A percentile compares a stretch with the other conserved stretches of the same genome.
Conservation (phyloP, 2,797 vertebrate species). For the Rhinogobio ventralis region DNA sequence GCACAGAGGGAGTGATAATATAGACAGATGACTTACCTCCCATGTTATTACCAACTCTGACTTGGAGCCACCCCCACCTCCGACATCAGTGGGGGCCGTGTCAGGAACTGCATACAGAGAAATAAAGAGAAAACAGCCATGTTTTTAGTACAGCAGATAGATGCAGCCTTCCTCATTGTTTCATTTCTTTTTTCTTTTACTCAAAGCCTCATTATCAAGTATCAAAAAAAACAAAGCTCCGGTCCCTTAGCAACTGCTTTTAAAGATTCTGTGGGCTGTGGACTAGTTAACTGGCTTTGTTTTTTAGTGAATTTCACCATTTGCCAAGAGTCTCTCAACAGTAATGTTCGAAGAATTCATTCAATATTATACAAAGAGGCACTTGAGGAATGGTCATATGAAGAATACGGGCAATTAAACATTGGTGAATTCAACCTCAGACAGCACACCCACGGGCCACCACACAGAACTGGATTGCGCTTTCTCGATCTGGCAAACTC, state of each 20-base stretch:
- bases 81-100: slow-evolving; percentile 90
- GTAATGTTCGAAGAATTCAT: not conserved
- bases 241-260: slow-evolving; percentile 48
- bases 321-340: slow-evolving; percentile 24
- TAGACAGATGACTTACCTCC: slow-evolving; percentile 91
- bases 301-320: slow-evolving; percentile 23
- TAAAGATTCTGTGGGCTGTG: slow-evolving; percentile 41
- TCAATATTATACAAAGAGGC: slow-evolving; percentile 12
- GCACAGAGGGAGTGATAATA: slow-evolving; percentile 66
- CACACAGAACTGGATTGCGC: not conserved
- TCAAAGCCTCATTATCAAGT: slow-evolving; percentile 38
- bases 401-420: not conserved
- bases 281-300: slow-evolving; percentile 29
- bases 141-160: slow-evolving; percentile 25
- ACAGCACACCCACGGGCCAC: not conserved
- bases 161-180: slow-evolving; percentile 6
- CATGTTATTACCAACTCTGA: slow-evolving; percentile 97
- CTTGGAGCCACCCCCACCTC: slow-evolving; percentile 93
- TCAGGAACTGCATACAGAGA: slow-evolving; percentile 85
- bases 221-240: slow-evolving; percentile 42
- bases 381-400: slow-evolving; percentile 5
- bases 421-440: not conserved
- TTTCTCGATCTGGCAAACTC: slow-evolving; percentile 11
- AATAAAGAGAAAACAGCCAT: slow-evolving; percentile 35
- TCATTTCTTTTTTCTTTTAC: slow-evolving; percentile 26